These are phyloP conservation scores for Coracias cyanogaster DNA, from an alignment of 2,797 vertebrate species.

Conservation along the genomic window DNA sequence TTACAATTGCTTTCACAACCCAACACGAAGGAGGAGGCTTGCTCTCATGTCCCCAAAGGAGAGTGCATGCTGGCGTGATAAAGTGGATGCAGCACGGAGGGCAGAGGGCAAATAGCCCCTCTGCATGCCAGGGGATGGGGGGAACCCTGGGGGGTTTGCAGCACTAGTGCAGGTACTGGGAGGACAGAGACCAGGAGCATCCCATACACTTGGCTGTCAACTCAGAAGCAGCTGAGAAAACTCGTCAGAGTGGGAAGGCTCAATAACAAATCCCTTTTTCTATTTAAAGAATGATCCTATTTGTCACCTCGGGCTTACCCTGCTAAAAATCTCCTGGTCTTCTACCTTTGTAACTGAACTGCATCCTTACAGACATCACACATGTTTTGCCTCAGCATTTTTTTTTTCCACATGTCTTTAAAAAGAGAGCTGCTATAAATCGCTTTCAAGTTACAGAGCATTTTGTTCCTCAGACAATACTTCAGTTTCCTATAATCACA, in stretches of 20 bases:
- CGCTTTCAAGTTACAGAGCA: neutral
- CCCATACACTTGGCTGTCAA: neutral
- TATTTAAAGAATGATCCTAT: neutral
- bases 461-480: slow-evolving; percentile 29
- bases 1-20: slow-evolving; percentile 50
- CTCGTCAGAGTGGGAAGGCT: neutral
- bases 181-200: neutral
- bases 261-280: neutral
- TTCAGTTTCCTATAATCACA: neutral
- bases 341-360: neutral
- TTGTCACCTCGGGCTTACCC: neutral
- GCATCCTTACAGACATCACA: neutral
- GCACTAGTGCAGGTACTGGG: neutral
- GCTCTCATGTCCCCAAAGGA: neutral
- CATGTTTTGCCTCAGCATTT: neutral
- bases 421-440: neutral
- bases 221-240: neutral
- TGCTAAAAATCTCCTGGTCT: neutral
- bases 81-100: neutral
- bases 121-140: neutral
- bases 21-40: neutral
- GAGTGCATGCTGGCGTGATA: neutral
- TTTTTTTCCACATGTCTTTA: neutral
- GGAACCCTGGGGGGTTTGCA: neutral
- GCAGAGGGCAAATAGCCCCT: neutral